Conservation (phyloP, 1,140 invertebrate genomes). For the Vollenhovia emeryi region DNA sequence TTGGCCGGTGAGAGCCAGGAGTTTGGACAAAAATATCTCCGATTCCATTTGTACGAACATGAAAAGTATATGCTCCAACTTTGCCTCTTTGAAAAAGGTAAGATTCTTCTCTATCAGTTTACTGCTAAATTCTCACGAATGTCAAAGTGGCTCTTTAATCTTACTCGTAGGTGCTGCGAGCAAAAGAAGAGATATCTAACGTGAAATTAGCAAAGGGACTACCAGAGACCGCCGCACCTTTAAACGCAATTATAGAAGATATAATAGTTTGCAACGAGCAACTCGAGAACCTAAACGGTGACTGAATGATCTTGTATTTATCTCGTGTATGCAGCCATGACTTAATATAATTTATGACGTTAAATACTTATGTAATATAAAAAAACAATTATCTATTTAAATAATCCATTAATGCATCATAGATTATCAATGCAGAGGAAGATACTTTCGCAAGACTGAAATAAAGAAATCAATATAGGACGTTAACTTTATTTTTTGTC, state of each 20-base stretch:
- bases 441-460: conserved; percentile 7
- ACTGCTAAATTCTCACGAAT: not conserved
- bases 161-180: conserved; percentile 67
- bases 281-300: conserved; percentile 54
- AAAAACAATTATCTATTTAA: conserved; percentile 8
- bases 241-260: conserved; percentile 69
- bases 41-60: conserved; percentile 60
- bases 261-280: conserved; percentile 67
- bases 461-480: conserved; percentile 37
- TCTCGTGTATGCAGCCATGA: not conserved
- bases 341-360: not conserved
- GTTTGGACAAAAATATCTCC: not conserved
- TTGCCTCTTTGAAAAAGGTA: conserved; percentile 67
- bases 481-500: conserved; percentile 73
- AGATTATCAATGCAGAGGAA: not conserved
- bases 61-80: conserved; percentile 43
- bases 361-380: conserved; percentile 1
- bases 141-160: not conserved
- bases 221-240: conserved; percentile 41
- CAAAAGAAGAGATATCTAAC: conserved; percentile 62
- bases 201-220: conserved; percentile 43
- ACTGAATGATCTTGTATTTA: conserved; percentile 20
- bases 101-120: not conserved
- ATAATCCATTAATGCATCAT: not conserved
- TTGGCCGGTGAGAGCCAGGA: not conserved